Evolutionary conservation across 2,113 vertebrate genomes (phyloP), one percentile per base, ranked within the genome.

Genomic region (Prietella phreatophila): DNA sequence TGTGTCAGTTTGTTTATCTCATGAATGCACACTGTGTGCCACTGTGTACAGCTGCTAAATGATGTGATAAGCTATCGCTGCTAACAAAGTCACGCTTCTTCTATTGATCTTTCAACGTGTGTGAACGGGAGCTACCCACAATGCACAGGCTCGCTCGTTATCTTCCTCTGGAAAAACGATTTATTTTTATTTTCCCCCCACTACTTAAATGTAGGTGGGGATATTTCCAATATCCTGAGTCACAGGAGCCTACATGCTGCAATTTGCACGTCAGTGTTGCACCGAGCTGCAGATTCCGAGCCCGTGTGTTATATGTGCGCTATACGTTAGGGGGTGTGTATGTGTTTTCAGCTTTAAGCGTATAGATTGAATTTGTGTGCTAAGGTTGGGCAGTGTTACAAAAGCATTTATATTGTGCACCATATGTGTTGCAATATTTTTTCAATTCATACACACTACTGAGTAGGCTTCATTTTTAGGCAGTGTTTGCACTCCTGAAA

Each of bases 11-110:
- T 56, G 56, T 78, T 79, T 84, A 78, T 88, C 58, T 56, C 73
- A 15, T 55, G 82, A 84, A 84, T 53, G 53, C 69, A n/a, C 71
- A 42, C 58, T 27, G 71, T 47, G 82, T 36, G 79, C 30, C 8
- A 58, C 82, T 84, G 82, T 88, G 56, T 61, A 82, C 58, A 84
- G 53, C 67, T 27, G 55, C 58, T 88, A 84, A 79, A 79, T 58
- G 58, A 88, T 30, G 30, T 84, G 82, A 88, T 88, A 60, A 58
- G 63, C 33, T 27, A 20, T 81, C 30, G 25, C 79, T n/a, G 33
- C 58, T 75, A 60, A 75, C 71, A 84, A 65, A 82, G 81, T 50
- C 82, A 47, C 5, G 39, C 60, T 30, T 84, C 22, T 33, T 53
- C 30, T 14, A 55, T 50, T 65, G 71, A 79, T 84, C 58, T 61